Evolutionary conservation across 2,888 invertebrate genomes (phyloP).

Genomic region (Octonoba sinensis): DNA sequence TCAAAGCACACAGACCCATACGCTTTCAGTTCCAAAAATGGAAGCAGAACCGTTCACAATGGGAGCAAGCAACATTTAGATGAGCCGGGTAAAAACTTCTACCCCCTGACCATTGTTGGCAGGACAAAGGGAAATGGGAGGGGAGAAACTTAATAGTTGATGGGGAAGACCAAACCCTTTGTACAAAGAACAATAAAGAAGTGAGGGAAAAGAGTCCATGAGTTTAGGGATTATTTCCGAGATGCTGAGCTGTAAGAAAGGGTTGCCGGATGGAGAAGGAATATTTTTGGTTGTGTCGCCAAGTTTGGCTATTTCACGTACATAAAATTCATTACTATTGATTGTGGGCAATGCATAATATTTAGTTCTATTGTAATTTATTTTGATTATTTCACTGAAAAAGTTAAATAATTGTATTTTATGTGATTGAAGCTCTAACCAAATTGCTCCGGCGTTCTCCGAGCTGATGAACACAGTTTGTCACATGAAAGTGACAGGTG

Average conservation of each 20-base stretch:
- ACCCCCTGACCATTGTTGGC: conserved; percentile 36
- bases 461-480: no score
- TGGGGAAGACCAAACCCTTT: conserved; percentile 12
- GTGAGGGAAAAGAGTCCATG: conserved; percentile 33
- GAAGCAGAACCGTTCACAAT: no score
- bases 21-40: no score
- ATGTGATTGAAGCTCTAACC: no score
- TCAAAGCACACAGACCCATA: no score
- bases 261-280: conserved; percentile 31
- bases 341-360: no score
- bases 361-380: no score
- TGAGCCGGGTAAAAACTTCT: conserved; percentile 35
- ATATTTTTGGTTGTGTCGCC: conserved; percentile 32
- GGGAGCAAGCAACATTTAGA: neutral
- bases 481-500: no score
- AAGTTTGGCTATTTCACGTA: conserved; percentile 1
- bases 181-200: conserved; percentile 43
- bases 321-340: no score
- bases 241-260: conserved; percentile 24
- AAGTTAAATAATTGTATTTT: no score
- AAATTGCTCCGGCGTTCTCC: no score
- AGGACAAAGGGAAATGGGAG: conserved; percentile 37
- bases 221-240: conserved; percentile 56
- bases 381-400: no score
- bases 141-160: conserved; percentile 56